Evolutionary conservation across 2,888 invertebrate genomes (phyloP).

Genomic region (Acanthococcus lagerstroemiae): DNA sequence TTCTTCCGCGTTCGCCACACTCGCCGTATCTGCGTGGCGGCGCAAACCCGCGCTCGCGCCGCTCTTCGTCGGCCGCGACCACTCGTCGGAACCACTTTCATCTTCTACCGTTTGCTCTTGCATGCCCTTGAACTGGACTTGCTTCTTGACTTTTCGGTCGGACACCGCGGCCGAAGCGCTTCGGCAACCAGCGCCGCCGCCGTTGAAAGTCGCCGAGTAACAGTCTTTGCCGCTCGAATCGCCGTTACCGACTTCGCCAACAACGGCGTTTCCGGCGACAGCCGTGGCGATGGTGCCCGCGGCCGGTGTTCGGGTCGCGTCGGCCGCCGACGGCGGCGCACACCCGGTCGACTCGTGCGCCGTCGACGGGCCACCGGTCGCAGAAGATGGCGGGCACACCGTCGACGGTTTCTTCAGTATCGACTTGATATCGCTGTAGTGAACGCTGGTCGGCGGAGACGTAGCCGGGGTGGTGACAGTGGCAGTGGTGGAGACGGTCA

Average conservation of each 20-base stretch:
- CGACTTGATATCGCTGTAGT: slow-evolving; percentile 43
- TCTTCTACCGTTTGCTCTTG: slow-evolving; percentile 29
- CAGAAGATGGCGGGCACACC: slow-evolving; percentile 1
- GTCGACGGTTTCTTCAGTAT: slow-evolving; percentile 46
- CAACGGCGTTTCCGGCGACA: background rate
- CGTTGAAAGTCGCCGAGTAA: slow-evolving; percentile 19
- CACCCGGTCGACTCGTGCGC: slow-evolving; percentile 9
- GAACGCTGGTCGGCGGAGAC: slow-evolving; percentile 33
- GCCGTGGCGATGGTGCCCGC: background rate
- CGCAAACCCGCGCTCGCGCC: background rate
- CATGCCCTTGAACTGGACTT: slow-evolving; percentile 40
- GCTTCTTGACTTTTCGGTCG: slow-evolving; percentile 38
- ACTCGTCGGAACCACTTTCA: slow-evolving; percentile 26
- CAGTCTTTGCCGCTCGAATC: slow-evolving; percentile 11
- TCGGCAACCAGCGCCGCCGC: background rate
- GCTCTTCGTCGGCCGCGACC: too few species aligned
- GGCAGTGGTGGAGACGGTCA: background rate
- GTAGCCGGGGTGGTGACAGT: slow-evolving; percentile 35
- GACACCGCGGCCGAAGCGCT: background rate
- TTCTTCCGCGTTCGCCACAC: background rate
- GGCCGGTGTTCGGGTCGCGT: background rate
- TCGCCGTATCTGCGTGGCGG: background rate
- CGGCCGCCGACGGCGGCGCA: background rate
- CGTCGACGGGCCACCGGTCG: background rate
- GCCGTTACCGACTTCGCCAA: background rate